Conservation (phyloP, 1,140 invertebrate species). For the Dendrolimus punctatus region DNA sequence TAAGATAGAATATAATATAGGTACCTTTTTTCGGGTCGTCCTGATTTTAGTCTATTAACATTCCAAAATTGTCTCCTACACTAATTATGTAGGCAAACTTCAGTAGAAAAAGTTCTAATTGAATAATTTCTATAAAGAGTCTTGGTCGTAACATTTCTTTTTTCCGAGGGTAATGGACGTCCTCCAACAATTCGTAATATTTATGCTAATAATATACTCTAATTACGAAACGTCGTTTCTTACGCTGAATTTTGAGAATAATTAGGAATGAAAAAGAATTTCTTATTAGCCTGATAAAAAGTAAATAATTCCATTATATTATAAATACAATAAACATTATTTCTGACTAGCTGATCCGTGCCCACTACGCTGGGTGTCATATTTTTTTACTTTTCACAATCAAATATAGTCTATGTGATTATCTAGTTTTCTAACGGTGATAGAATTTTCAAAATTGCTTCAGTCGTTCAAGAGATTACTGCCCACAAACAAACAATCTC, state of each 20-base stretch:
- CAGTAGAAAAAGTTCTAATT: slow-evolving; percentile 14
- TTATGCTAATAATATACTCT: slow-evolving; percentile 23
- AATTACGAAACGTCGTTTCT: slow-evolving; percentile 21
- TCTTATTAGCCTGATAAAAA: slow-evolving; percentile 13
- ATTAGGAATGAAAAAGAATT: slow-evolving; percentile 19
- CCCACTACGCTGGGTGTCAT: too few relatives aligned
- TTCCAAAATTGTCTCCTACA: slow-evolving; percentile 8
- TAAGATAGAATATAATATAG: too few relatives aligned
- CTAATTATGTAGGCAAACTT: slow-evolving; percentile 7
- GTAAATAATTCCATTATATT: not conserved
- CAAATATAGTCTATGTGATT: too few relatives aligned
- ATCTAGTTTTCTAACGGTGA: too few relatives aligned
- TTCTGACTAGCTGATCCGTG: too few relatives aligned
- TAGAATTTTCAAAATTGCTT: too few relatives aligned
- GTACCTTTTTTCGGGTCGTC: too few relatives aligned
- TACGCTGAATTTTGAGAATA: slow-evolving; percentile 11
- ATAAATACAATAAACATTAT: too few relatives aligned
- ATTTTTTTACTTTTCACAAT: not conserved
- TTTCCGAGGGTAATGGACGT: slow-evolving; percentile 2
- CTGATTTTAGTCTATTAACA: too few relatives aligned
- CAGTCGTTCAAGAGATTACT: too few relatives aligned
- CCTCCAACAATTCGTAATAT: slow-evolving; percentile 12
- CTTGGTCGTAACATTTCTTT: slow-evolving; percentile 13
- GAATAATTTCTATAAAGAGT: slow-evolving; percentile 11
- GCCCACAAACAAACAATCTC: too few relatives aligned